These are phyloP conservation scores for Pseudochirops cupreus DNA, from an alignment of 2,797 vertebrate genomes.

Conservation along the genomic window DNA sequence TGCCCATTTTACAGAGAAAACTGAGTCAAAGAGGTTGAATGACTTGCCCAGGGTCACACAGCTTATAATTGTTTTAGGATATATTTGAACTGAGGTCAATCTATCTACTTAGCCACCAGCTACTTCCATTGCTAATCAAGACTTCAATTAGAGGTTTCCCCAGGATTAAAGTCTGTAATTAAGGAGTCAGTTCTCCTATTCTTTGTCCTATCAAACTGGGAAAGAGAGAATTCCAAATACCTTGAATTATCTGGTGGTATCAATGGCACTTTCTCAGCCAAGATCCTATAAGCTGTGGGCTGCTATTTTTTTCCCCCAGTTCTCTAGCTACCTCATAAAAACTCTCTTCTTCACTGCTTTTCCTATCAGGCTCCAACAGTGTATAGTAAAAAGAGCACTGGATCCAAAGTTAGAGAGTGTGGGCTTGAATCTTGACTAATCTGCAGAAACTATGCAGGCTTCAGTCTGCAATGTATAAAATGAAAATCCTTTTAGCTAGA, in stretches of 20 bases:
- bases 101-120: not conserved
- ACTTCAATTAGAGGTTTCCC: not conserved
- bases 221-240: constrained; percentile 20
- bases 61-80: not conserved
- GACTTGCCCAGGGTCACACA: not conserved
- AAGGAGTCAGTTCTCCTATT: not conserved
- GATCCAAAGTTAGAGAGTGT: not conserved
- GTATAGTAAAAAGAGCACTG: not conserved
- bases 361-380: not conserved
- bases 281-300: constrained; percentile 1
- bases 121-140: not conserved
- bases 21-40: not conserved
- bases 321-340: not conserved
- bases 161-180: not conserved
- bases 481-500: not conserved
- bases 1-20: not conserved
- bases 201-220: not conserved
- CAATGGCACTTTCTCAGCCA: constrained; percentile 36
- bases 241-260: not conserved
- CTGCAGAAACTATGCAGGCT: not conserved
- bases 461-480: not conserved
- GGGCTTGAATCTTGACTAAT: not conserved
- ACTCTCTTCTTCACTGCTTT: not conserved
- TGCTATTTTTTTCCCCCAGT: not conserved
- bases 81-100: not conserved